Percentiles rank a stretch among this genome's conserved stretches.
Conservation (phyloP, 2,797 vertebrate species). For the Graptemys geographica region DNA sequence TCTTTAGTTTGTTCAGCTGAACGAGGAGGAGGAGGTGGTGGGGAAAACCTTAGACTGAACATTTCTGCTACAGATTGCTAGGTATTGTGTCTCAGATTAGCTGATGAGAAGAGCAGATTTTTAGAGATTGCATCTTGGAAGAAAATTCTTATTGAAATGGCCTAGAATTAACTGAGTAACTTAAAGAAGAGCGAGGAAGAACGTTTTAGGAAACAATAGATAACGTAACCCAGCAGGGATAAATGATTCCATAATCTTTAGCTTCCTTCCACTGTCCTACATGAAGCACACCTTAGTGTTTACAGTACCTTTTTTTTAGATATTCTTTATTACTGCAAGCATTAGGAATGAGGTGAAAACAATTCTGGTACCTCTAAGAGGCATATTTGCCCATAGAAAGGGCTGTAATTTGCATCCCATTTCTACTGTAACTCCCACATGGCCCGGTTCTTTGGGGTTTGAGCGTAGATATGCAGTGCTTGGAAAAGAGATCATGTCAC, state of each 20-base stretch:
- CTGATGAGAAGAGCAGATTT: constrained; percentile 12
- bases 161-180: neutral
- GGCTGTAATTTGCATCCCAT: neutral
- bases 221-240: fast-evolving
- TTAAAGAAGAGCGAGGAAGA: neutral
- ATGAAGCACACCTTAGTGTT: neutral
- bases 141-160: constrained; percentile 10
- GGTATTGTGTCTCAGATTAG: neutral
- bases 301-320: neutral
- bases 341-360: neutral
- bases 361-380: neutral
- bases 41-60: neutral
- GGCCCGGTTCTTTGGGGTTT: fast-evolving
- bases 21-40: neutral
- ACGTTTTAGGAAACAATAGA: neutral
- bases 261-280: neutral
- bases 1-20: neutral
- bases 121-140: neutral
- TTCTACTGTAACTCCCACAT: fast-evolving
- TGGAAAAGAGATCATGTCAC: neutral
- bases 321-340: neutral
- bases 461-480: fast-evolving
- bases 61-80: neutral
- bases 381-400: neutral
- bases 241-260: neutral